phyloP scores from a whole-genome alignment of 2,113 vertebrate genomes.

The Toxotes chatareus region DNA sequence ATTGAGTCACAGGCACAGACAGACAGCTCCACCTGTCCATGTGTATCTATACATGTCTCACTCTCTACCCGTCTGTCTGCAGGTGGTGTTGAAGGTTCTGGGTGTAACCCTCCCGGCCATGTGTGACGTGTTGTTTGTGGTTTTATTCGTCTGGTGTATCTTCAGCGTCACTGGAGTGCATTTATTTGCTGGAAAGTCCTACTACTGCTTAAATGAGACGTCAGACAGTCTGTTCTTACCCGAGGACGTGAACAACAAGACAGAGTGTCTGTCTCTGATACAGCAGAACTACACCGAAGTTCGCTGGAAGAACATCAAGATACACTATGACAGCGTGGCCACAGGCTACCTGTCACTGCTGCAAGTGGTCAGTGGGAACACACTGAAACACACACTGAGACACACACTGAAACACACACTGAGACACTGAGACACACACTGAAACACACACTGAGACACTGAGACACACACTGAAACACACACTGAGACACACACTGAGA shows the following conservation, averaged over 20 bases:
- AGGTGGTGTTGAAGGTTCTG: constrained; percentile 96
- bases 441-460: too few relatives aligned
- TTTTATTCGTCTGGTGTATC: constrained; percentile 98
- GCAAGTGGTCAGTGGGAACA: constrained; percentile 90
- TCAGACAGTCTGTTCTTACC: constrained; percentile 73
- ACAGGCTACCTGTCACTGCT: constrained; percentile 95
- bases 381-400: too few relatives aligned
- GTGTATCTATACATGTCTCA: neutral
- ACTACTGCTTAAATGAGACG: constrained; percentile 90
- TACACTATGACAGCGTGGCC: constrained; percentile 95
- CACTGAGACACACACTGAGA: too few relatives aligned
- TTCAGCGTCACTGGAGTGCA: constrained; percentile 99
- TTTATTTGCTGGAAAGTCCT: constrained; percentile 95
- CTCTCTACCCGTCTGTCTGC: neutral
- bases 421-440: too few relatives aligned
- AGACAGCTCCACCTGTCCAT: neutral
- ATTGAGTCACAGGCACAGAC: too few relatives aligned
- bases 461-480: too few relatives aligned
- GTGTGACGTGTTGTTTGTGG: constrained; percentile 95
- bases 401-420: too few relatives aligned
- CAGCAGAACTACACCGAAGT: constrained; percentile 62
- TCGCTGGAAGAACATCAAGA: constrained; percentile 93
- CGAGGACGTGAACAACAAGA: constrained; percentile 87
- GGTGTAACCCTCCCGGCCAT: constrained; percentile 96
- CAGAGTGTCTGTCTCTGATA: constrained; percentile 84